Percentiles rank a stretch among this genome's conserved stretches.
Evolutionary conservation across 2,888 invertebrate genomes (phyloP).

Genomic region (Drosophila macrothrix): DNA sequence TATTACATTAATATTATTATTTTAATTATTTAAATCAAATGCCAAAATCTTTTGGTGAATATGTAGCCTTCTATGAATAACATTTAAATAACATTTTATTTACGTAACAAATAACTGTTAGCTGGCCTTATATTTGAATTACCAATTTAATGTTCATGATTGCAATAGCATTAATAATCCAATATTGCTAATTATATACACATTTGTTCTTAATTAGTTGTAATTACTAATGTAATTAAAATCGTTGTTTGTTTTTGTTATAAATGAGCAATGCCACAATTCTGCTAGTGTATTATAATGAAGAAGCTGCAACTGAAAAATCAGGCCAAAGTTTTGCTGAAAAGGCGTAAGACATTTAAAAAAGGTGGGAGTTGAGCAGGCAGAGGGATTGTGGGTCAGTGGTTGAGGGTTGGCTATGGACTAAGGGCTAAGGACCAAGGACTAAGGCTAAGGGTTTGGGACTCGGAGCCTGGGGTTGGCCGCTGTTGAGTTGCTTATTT

Average conservation of each 20-base stretch:
- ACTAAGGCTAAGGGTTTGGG: not conserved
- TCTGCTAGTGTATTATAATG: conserved; percentile 52
- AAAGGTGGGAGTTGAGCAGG: not conserved
- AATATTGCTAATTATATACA: not conserved
- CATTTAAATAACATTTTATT: not conserved
- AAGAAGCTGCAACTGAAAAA: conserved; percentile 67
- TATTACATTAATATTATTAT: not conserved
- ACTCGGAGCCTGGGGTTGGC: conserved; percentile 1
- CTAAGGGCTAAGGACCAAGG: conserved; percentile 5
- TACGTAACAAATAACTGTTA: not conserved
- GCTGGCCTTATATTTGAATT: no score
- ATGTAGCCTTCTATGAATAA: not conserved
- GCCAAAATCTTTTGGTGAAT: not conserved
- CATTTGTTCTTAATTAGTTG: not conserved
- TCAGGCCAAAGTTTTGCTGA: conserved; percentile 66
- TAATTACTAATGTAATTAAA: not conserved
- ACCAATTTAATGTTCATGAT: not conserved
- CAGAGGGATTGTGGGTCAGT: conserved; percentile 20
- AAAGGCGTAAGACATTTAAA: conserved; percentile 70
- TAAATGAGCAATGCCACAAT: conserved; percentile 1
- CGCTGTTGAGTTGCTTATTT: conserved; percentile 62
- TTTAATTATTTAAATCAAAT: not conserved
- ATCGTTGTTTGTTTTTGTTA: not conserved
- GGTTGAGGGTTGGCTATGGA: conserved; percentile 17
- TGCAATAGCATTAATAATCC: not conserved